Evolutionary conservation across 2,888 invertebrate species (phyloP).

Genomic region (Scaptomyza cyrtandrae): DNA sequence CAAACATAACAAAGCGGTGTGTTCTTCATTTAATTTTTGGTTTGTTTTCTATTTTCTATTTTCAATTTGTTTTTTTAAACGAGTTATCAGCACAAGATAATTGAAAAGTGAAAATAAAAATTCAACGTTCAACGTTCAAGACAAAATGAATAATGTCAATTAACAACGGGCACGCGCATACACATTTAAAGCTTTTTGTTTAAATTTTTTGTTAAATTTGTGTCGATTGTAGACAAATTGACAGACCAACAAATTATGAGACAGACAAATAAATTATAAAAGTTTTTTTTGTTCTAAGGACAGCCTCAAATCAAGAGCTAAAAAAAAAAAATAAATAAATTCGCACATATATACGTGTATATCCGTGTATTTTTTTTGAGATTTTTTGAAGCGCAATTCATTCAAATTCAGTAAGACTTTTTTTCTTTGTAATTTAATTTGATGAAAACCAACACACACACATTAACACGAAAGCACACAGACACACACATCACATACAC

Average conservation of each 20-base stretch:
- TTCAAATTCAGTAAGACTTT: constrained; percentile 45
- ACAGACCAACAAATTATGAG: constrained; percentile 46
- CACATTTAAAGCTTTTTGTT: constrained; percentile 67
- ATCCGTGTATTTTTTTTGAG: constrained; percentile 12
- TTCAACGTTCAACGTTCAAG: constrained; percentile 61
- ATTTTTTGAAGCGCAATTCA: constrained; percentile 22
- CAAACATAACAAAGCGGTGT: constrained; percentile 49
- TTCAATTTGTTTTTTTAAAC: too few relatives aligned
- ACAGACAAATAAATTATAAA: constrained; percentile 46
- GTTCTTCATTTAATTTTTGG: constrained; percentile 12
- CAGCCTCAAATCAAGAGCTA: constrained; percentile 59
- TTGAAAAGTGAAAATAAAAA: constrained; percentile 48
- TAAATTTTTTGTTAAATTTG: constrained; percentile 19
- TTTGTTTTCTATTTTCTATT: constrained; percentile 5
- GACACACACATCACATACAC: constrained; percentile 6
- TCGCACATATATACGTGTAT: background rate
- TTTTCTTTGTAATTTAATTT: constrained; percentile 48
- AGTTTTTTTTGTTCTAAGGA: constrained; percentile 13
- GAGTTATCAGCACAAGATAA: constrained; percentile 41
- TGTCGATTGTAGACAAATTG: constrained; percentile 35
- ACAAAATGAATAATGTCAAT: constrained; percentile 56
- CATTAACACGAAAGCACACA: background rate
- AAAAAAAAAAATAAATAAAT: constrained; percentile 9
- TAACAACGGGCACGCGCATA: constrained; percentile 57
- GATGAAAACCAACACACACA: constrained; percentile 19